These are phyloP conservation scores for Pseudolycoriella hygida DNA, from an alignment of 2,888 invertebrate species.

Conservation along the genomic window DNA sequence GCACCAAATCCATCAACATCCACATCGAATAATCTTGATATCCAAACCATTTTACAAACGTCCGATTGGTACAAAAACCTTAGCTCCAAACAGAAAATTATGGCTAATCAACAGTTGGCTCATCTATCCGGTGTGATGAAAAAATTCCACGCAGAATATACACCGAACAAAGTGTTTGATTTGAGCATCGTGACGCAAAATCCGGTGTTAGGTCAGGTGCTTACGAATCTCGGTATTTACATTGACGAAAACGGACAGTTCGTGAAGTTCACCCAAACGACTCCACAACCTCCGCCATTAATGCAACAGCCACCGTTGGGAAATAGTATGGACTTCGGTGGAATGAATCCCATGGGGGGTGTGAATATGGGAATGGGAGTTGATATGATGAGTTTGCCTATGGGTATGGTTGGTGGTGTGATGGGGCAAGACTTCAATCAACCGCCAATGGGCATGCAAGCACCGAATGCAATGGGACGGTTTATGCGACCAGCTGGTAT, in stretches of 20 bases:
- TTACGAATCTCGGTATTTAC: constrained; percentile 41
- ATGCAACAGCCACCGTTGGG: constrained; percentile 5
- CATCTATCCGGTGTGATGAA: constrained; percentile 41
- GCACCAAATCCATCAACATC: background rate
- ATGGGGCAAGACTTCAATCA: background rate
- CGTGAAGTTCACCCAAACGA: constrained; percentile 17
- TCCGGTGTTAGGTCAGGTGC: constrained; percentile 36
- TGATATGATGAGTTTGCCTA: background rate
- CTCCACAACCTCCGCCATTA: background rate
- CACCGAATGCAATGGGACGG: background rate
- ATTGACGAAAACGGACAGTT: constrained; percentile 40
- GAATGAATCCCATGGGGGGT: background rate
- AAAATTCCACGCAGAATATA: constrained; percentile 39
- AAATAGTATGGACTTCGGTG: background rate
- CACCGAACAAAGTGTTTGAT: constrained; percentile 36
- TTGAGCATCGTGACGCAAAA: constrained; percentile 33
- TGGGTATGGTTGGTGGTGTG: background rate
- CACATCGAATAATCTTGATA: constrained; percentile 28
- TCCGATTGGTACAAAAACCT: constrained; percentile 53
- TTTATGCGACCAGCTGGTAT: background rate
- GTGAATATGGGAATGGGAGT: background rate
- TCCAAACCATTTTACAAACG: constrained; percentile 44
- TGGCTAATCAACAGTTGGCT: constrained; percentile 49
- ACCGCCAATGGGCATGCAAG: background rate
- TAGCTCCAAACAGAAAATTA: constrained; percentile 52